phyloP scores from a whole-genome alignment of 2,113 vertebrate genomes.

The Marcusenius ussheri region DNA sequence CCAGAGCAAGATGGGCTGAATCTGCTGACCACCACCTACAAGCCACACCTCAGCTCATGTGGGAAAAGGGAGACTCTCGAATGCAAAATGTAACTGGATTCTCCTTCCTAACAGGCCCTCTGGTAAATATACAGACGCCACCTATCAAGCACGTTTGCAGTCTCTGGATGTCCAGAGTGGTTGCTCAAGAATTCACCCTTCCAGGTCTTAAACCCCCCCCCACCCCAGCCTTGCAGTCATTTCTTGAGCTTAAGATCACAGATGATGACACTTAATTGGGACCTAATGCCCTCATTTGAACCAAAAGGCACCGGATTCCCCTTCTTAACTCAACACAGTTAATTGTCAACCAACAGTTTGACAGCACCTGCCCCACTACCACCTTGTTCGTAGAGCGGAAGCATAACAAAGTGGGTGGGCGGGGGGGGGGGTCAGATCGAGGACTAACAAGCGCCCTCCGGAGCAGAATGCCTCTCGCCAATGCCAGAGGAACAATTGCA shows the following conservation, averaged over 20 bases:
- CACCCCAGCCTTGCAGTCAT: neutral
- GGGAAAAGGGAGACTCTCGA: neutral
- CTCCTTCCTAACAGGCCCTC: neutral
- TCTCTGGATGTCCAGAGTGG: neutral
- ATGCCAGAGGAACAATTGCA: neutral
- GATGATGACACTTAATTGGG: neutral
- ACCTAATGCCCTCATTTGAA: neutral
- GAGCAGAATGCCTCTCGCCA: neutral
- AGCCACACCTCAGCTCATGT: neutral
- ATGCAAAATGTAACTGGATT: neutral
- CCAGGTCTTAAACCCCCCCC: neutral
- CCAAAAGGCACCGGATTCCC: neutral
- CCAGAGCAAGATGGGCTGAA: neutral
- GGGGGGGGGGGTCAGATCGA: neutral
- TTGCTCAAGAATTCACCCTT: neutral
- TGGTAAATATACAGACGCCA: neutral
- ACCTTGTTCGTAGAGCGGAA: neutral
- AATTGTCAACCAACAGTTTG: neutral
- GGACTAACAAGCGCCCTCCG: neutral
- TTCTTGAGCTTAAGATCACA: neutral
- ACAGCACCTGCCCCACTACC: neutral
- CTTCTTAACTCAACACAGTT: neutral
- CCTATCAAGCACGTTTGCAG: neutral
- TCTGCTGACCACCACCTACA: neutral
- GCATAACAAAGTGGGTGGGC: neutral